A percentile compares a stretch with the other conserved stretches of the same genome.
Evolutionary conservation across 1,140 invertebrate species (phyloP).

Genomic region (Rhyzopertha dominica): DNA sequence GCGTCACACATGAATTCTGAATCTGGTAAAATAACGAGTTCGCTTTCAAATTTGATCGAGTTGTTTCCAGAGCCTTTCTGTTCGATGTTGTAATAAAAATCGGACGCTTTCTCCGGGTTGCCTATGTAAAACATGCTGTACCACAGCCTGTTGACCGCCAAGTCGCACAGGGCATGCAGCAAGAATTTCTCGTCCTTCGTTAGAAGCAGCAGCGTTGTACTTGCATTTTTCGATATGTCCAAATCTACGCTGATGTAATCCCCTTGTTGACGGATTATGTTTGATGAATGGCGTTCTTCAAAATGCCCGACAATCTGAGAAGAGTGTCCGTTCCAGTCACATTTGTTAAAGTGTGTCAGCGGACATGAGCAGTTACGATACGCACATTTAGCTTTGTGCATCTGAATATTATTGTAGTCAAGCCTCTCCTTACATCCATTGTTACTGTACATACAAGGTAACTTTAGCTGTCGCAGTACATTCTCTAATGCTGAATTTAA

Average conservation of each 20-base stretch:
- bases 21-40: constrained; percentile 8
- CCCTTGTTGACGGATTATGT: constrained; percentile 21
- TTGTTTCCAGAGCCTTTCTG: constrained; percentile 9
- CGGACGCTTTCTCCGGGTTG: constrained; percentile 71
- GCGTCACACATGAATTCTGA: constrained; percentile 14
- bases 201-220: constrained; percentile 54
- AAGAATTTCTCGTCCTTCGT: constrained; percentile 24
- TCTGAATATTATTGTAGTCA: not conserved
- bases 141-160: constrained; percentile 47
- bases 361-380: constrained; percentile 5
- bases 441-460: not conserved
- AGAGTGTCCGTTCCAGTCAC: not conserved
- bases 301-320: constrained; percentile 1
- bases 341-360: not conserved
- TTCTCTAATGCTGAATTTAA: constrained; percentile 6
- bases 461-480: constrained; percentile 2
- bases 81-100: constrained; percentile 36
- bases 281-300: not conserved
- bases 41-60: constrained; percentile 14
- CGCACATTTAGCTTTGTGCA: not conserved
- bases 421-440: constrained; percentile 3
- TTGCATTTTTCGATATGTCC: not conserved
- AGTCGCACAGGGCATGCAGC: constrained; percentile 50
- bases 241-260: constrained; percentile 19
- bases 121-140: constrained; percentile 68